A percentile compares a stretch with the other conserved stretches of the same genome.
These are phyloP conservation scores for Tretioscincus oriximinensis DNA, from an alignment of 2,113 vertebrate genomes.

Conservation along the genomic window DNA sequence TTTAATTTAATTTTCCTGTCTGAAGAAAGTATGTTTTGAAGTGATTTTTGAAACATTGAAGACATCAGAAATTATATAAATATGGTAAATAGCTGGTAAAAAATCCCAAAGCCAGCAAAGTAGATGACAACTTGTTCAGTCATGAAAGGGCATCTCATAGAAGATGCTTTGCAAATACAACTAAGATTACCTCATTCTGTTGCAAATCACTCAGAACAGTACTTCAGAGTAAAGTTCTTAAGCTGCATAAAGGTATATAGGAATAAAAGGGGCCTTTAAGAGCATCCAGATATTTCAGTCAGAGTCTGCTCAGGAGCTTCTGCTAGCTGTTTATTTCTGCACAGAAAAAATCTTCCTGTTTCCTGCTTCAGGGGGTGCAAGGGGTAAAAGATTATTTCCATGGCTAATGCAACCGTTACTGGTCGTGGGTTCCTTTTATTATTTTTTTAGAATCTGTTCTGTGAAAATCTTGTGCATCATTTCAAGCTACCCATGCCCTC, in stretches of 20 bases:
- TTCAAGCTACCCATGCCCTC: no score
- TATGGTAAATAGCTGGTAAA: not conserved
- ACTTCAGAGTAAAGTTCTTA: no score
- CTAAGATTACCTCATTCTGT: not conserved
- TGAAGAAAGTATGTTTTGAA: not conserved
- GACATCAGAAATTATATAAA: not conserved
- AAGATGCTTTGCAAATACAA: not conserved
- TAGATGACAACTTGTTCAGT: not conserved
- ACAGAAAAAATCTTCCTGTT: not conserved
- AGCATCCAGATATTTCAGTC: no score
- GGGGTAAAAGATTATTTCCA: no score
- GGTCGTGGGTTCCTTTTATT: no score
- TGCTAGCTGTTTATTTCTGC: not conserved
- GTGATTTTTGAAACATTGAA: not conserved
- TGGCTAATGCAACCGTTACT: no score
- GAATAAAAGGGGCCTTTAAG: no score
- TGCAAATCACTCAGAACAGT: not conserved
- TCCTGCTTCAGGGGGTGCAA: no score
- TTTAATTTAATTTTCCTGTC: not conserved
- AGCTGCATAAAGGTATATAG: no score
- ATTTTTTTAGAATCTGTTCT: no score
- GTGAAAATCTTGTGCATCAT: no score
- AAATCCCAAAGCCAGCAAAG: not conserved
- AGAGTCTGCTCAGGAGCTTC: no score
- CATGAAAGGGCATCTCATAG: not conserved